These are phyloP conservation scores for Hemibagrus wyckioides DNA, from an alignment of 2,113 vertebrate genomes.

Conservation along the genomic window DNA sequence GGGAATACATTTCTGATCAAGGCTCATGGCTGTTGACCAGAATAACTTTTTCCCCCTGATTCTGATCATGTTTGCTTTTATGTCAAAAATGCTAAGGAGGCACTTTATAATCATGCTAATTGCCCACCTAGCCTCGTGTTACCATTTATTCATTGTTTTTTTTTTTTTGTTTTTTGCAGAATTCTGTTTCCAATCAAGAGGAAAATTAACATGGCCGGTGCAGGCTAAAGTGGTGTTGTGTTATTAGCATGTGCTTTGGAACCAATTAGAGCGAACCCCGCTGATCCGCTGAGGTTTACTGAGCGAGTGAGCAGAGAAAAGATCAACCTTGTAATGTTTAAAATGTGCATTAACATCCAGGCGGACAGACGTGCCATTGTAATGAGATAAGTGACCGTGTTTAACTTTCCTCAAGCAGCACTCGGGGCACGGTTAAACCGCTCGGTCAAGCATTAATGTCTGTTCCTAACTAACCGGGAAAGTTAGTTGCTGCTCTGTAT, in stretches of 20 bases:
- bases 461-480: neutral
- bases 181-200: slow-evolving; percentile 80
- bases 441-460: slow-evolving; percentile 1
- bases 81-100: slow-evolving; percentile 93
- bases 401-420: slow-evolving; percentile 27
- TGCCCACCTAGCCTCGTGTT: slow-evolving; percentile 96
- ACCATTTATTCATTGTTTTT: slow-evolving; percentile 91
- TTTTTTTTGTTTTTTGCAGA: slow-evolving; percentile 61
- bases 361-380: slow-evolving; percentile 40
- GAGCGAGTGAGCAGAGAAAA: slow-evolving; percentile 69
- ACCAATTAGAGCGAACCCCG: slow-evolving; percentile 93
- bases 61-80: slow-evolving; percentile 66
- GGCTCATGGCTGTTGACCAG: slow-evolving; percentile 79
- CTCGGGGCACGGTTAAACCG: neutral
- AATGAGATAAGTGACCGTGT: slow-evolving; percentile 50
- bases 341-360: slow-evolving; percentile 78
- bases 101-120: slow-evolving; percentile 98
- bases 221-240: slow-evolving; percentile 77
- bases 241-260: slow-evolving; percentile 95
- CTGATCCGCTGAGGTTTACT: slow-evolving; percentile 78
- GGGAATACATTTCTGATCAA: slow-evolving; percentile 87
- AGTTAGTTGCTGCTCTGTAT: neutral
- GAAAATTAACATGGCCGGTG: slow-evolving; percentile 86
- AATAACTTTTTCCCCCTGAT: slow-evolving; percentile 76
- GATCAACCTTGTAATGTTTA: slow-evolving; percentile 84